These are phyloP conservation scores for Eristalis tenax DNA, from an alignment of 2,888 invertebrate genomes.

Conservation along the genomic window DNA sequence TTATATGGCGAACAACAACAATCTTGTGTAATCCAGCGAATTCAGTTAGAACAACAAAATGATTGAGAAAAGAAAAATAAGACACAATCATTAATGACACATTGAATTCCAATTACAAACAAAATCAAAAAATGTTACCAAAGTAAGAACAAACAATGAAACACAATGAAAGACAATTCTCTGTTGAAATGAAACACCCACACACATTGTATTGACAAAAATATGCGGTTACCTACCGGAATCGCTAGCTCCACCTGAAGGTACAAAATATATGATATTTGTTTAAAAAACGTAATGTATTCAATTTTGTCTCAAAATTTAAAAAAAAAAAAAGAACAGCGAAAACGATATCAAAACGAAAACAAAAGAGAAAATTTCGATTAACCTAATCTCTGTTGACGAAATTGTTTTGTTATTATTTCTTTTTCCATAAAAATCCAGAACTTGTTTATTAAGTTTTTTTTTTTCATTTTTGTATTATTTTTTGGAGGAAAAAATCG, in stretches of 20 bases:
- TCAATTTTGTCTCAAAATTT: constrained; percentile 54
- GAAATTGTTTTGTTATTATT: constrained; percentile 18
- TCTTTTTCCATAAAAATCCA: constrained; percentile 65
- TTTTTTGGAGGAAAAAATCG: not conserved
- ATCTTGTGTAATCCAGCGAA: constrained; percentile 24
- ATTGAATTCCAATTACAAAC: constrained; percentile 64
- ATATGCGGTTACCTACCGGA: constrained; percentile 81
- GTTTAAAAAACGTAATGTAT: constrained; percentile 50
- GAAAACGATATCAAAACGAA: constrained; percentile 41
- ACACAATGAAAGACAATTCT: constrained; percentile 11
- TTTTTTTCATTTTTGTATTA: constrained; percentile 17
- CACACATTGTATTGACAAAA: constrained; percentile 62
- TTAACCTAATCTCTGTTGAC: constrained; percentile 40
- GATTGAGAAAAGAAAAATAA: constrained; percentile 38
- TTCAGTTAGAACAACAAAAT: constrained; percentile 47
- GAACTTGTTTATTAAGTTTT: constrained; percentile 57
- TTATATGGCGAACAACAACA: constrained; percentile 54
- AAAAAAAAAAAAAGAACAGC: constrained; percentile 3
- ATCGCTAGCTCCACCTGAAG: constrained; percentile 82
- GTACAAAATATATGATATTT: constrained; percentile 61
- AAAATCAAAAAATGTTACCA: constrained; percentile 20
- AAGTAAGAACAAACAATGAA: constrained; percentile 39
- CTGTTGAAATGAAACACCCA: constrained; percentile 14
- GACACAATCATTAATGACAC: constrained; percentile 41
- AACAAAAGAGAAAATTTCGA: constrained; percentile 44